Evolutionary conservation across 2,797 vertebrate species (phyloP).

Genomic region (Ispidina lecontei): DNA sequence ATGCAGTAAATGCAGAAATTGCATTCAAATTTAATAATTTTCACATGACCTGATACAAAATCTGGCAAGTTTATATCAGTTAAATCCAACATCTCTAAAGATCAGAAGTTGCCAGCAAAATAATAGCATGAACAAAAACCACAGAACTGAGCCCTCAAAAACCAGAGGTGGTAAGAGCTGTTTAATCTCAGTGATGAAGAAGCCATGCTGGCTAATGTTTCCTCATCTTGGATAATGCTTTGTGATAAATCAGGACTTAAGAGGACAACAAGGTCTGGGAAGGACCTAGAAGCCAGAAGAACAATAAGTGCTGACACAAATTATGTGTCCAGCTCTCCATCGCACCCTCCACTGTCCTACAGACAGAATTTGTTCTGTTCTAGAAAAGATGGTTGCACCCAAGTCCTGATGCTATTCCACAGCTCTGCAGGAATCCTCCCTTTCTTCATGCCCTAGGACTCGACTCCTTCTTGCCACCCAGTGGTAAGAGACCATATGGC

Average conservation of each 20-base stretch:
- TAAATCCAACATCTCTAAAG: not conserved
- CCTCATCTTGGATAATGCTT: not conserved
- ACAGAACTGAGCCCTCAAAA: not conserved
- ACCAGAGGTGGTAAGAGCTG: not conserved
- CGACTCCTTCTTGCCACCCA: not conserved
- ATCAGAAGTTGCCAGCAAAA: not conserved
- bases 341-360: not conserved
- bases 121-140: rapidly evolving
- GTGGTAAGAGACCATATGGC: not conserved
- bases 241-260: not conserved
- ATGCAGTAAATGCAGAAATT: not conserved
- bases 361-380: not conserved
- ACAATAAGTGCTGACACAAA: not conserved
- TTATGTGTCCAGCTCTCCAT: not conserved
- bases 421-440: not conserved
- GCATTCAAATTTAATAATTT: not conserved
- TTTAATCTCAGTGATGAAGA: not conserved
- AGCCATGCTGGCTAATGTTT: not conserved
- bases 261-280: not conserved
- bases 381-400: not conserved
- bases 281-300: not conserved
- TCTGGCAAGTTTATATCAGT: not conserved
- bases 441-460: not conserved
- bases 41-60: no score
- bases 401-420: not conserved